Evolutionary conservation across 2,113 vertebrate genomes (phyloP), one percentile per base, ranked within the genome.

Genomic region (Phalacrocorax carbo): DNA sequence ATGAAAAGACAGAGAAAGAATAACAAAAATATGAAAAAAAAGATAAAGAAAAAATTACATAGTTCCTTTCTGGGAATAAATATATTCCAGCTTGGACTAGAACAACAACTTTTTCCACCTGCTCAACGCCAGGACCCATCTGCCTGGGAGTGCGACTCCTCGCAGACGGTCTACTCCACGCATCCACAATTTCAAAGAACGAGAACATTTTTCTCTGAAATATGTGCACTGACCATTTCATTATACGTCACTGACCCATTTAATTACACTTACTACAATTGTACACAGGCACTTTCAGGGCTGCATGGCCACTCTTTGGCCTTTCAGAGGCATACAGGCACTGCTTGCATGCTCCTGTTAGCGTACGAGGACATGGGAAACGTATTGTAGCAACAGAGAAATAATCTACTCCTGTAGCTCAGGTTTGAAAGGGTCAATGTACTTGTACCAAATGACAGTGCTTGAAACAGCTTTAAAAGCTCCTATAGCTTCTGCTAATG

Each of bases 181-280:
- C 8, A 66, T 46, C 32, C 51, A n/a, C n/a, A 6, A 5, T 20
- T 76, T 77, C 87, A 55, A 46, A 82, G 64, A 62, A 58, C 1
- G 5, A 13, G 46, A 69, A 26, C 19, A 4, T 77, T 70, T 83
- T 62, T 22, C 46, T 44, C 54, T 8, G 12, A 49, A 92, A 54
- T 77, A 32, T 22, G 66, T 44, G 48, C 21, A 10, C 26, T 54
- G 54, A 25, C 75, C 65, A 6, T 30, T 57, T 75, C n/a, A 20
- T n/a, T 60, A 32, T 40, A 20, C 1, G 0, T n/a, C 6, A 1
- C 49, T 14, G 14, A 19, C 46, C 19, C 2, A 0, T 62, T 62
- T 77, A 26, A 46, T 76, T 82, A 55, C 64, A 73, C 34, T 34
- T 61, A 17, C 46, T 34, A 1, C 16, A 44, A 38, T 30, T 51